Percentiles rank a stretch among this genome's conserved stretches.
Evolutionary conservation across 1,140 invertebrate species (phyloP).

Genomic region (Drosophila melanogaster): DNA sequence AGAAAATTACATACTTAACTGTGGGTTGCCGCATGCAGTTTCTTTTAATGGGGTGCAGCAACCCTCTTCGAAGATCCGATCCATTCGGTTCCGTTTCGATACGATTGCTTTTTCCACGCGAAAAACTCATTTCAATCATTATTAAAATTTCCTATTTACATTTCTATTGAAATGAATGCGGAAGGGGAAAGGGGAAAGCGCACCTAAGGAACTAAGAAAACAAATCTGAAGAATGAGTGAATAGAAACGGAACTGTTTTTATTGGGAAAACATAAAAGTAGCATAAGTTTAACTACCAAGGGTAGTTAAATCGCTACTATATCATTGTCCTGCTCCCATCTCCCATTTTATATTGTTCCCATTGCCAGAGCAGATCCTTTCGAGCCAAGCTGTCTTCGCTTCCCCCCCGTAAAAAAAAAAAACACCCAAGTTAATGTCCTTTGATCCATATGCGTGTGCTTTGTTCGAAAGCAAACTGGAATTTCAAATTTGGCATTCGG

Average conservation of each 20-base stretch:
- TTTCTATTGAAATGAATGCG: conserved; percentile 72
- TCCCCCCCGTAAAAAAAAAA: conserved; percentile 16
- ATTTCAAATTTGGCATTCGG: conserved; percentile 60
- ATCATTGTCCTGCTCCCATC: conserved; percentile 41
- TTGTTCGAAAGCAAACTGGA: conserved; percentile 69
- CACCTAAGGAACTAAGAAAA: conserved; percentile 44
- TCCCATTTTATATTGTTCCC: conserved; percentile 45
- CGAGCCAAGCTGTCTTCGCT: conserved; percentile 19
- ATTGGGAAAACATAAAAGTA: conserved; percentile 70
- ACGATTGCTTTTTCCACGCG: conserved; percentile 16
- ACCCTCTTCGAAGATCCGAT: conserved; percentile 29
- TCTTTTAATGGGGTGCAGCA: conserved; percentile 22
- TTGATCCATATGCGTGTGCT: conserved; percentile 55
- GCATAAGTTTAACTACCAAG: conserved; percentile 40
- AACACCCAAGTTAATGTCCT: conserved; percentile 70
- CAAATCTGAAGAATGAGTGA: conserved; percentile 38
- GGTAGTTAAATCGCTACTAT: conserved; percentile 48
- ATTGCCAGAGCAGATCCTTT: conserved; percentile 30
- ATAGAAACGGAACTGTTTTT: conserved; percentile 45
- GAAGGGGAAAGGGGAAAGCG: conserved; percentile 42
- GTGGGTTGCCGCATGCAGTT: conserved; percentile 73
- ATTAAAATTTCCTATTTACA: conserved; percentile 81
- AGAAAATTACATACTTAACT: conserved; percentile 61
- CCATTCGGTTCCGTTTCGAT: conserved; percentile 9
- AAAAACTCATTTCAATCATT: conserved; percentile 77